Evolutionary conservation across 1,140 invertebrate genomes (phyloP).

Genomic region (Vollenhovia emeryi): DNA sequence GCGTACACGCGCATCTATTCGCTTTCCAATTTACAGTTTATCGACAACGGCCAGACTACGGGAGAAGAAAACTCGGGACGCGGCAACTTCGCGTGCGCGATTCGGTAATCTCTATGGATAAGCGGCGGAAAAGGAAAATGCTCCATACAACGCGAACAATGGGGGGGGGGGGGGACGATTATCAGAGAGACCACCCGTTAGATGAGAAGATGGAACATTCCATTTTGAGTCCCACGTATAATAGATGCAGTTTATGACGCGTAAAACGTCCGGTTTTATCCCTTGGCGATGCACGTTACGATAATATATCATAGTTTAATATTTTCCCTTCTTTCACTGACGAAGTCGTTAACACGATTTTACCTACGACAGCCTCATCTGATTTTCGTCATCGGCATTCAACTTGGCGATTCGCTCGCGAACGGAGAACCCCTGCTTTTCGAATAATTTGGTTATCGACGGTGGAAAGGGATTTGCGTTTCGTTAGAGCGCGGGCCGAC

Average conservation of each 20-base stretch:
- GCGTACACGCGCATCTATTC: not conserved
- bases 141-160: not conserved
- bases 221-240: not conserved
- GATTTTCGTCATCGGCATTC: slow-evolving; percentile 40
- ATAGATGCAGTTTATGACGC: not conserved
- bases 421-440: not conserved
- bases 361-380: not conserved
- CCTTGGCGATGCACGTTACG: not conserved
- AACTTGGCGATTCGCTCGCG: not conserved
- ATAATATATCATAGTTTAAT: not conserved
- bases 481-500: slow-evolving; percentile 64
- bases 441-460: slow-evolving; percentile 78
- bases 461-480: slow-evolving; percentile 74
- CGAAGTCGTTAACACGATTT: not conserved
- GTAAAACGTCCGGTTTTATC: not conserved
- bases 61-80: slow-evolving; percentile 19
- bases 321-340: not conserved
- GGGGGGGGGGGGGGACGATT: slow-evolving; percentile 9
- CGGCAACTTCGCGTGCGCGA: slow-evolving; percentile 31
- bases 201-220: not conserved
- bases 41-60: slow-evolving; percentile 49
- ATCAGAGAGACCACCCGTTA: not conserved
- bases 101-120: slow-evolving; percentile 39
- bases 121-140: slow-evolving; percentile 29
- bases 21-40: slow-evolving; percentile 71